phyloP scores from a whole-genome alignment of 2,113 vertebrate species.

The Cyrtonyx montezumae region DNA sequence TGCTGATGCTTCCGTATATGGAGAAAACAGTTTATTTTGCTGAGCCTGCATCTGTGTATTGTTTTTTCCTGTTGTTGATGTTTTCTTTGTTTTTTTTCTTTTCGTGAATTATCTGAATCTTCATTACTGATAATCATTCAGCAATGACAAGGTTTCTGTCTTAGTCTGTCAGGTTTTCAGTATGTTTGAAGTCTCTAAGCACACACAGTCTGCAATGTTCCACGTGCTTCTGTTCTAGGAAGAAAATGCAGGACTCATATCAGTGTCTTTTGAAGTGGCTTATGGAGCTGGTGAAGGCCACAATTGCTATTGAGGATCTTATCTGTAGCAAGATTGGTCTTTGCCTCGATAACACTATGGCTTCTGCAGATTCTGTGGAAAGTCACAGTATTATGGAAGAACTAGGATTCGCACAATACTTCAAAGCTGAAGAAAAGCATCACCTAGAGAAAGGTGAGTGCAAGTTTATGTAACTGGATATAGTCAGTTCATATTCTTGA shows the following conservation, averaged over 20 bases:
- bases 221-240: conserved; percentile 62
- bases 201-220: background rate
- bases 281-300: conserved; percentile 81
- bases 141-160: background rate
- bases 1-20: background rate
- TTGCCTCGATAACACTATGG: conserved; percentile 67
- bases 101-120: background rate
- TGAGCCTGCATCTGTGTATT: background rate
- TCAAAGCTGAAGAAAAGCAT: conserved; percentile 25
- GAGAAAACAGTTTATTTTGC: background rate
- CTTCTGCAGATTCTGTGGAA: conserved; percentile 50
- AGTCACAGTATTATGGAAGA: conserved; percentile 19
- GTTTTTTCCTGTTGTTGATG: background rate
- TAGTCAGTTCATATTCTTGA: rapidly evolving
- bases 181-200: background rate
- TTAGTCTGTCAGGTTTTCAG: background rate
- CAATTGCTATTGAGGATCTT: conserved; percentile 81
- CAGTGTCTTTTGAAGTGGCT: conserved; percentile 84
- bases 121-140: background rate
- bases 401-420: background rate
- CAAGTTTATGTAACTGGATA: background rate
- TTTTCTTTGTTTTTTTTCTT: background rate
- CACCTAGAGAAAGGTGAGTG: conserved; percentile 16
- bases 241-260: conserved; percentile 78
- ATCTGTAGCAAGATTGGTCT: conserved; percentile 84